Conservation (phyloP, 1,140 invertebrate species). For the Lycorma delicatula region DNA sequence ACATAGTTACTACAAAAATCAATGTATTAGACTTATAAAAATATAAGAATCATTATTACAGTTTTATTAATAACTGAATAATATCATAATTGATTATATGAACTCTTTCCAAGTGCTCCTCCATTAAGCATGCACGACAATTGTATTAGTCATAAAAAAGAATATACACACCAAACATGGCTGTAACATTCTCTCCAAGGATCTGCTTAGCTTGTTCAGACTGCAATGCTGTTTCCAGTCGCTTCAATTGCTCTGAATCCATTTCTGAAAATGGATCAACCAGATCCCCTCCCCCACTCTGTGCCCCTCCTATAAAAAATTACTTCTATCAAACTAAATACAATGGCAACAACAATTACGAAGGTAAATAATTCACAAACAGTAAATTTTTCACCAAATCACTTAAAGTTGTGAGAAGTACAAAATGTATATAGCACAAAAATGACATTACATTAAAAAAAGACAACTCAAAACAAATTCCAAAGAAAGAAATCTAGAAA, state of each 20-base stretch:
- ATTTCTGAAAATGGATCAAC: slow-evolving; percentile 47
- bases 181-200: slow-evolving; percentile 45
- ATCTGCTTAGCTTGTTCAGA: slow-evolving; percentile 51
- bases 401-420: too few species aligned
- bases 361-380: too few species aligned
- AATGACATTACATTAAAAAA: too few species aligned
- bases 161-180: slow-evolving; percentile 39
- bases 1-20: too few species aligned
- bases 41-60: too few species aligned
- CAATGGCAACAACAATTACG: not conserved
- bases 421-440: too few species aligned
- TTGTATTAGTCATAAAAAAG: not conserved
- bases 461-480: too few species aligned
- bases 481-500: too few species aligned
- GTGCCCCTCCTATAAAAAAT: not conserved
- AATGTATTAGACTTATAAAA: too few species aligned
- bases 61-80: too few species aligned
- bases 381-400: too few species aligned
- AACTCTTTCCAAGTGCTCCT: not conserved
- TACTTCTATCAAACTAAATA: not conserved
- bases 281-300: slow-evolving; percentile 24
- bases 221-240: slow-evolving; percentile 46
- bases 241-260: slow-evolving; percentile 48
- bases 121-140: not conserved
- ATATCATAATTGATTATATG: too few species aligned